These are phyloP conservation scores for Tragelaphus scriptus DNA, from an alignment of 2,113 vertebrate species.

Conservation along the genomic window DNA sequence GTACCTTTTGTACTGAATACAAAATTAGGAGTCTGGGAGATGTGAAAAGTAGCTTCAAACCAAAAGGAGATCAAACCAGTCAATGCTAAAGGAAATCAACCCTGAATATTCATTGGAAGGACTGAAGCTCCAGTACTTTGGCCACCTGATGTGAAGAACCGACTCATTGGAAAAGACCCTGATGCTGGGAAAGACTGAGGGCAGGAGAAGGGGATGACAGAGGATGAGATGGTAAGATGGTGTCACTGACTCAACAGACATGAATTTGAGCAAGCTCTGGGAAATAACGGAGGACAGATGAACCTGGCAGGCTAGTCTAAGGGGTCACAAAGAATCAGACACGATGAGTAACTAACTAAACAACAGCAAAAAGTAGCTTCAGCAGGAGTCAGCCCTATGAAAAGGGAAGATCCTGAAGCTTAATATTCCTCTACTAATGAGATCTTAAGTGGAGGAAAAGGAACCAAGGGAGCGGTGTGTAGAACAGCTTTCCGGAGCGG, in stretches of 20 bases:
- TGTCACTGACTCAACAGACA: background rate
- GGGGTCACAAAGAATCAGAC: background rate
- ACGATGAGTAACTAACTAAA: background rate
- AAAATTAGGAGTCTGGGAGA: background rate
- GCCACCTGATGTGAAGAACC: background rate
- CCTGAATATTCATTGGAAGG: background rate
- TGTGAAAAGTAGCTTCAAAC: background rate
- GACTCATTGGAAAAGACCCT: background rate
- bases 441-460: background rate
- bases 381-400: background rate
- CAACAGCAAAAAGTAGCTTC: background rate
- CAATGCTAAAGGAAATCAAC: background rate
- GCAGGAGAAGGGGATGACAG: background rate
- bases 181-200: background rate
- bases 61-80: background rate
- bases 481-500: background rate
- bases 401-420: background rate
- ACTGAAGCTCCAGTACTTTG: background rate
- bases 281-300: background rate
- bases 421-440: background rate
- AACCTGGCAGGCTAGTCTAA: background rate
- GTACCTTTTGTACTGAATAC: background rate
- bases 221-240: background rate
- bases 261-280: background rate
- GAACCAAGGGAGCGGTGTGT: background rate